Percentiles rank a stretch among this genome's conserved stretches.
Evolutionary conservation across 2,113 vertebrate species (phyloP).

Genomic region (Trochalopteron elliotii): DNA sequence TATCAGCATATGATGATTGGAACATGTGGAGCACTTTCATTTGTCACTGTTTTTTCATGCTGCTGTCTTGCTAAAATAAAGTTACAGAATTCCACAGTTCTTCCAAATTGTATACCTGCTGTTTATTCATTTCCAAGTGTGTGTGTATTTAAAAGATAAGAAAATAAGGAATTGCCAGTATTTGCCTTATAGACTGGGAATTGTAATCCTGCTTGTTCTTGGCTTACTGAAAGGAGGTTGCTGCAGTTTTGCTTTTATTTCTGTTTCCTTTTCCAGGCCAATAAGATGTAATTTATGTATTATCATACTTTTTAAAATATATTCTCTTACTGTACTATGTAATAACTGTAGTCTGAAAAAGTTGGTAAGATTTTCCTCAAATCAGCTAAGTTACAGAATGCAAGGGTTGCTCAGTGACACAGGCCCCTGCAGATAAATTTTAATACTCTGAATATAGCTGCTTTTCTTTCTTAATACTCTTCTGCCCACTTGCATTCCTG

Average conservation of each 20-base stretch:
- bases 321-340: neutral
- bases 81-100: neutral
- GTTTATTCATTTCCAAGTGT: neutral
- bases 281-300: neutral
- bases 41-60: neutral
- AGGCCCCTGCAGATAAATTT: neutral
- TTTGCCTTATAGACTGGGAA: neutral
- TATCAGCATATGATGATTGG: neutral
- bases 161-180: neutral
- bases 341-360: neutral
- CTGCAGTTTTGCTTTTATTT: neutral
- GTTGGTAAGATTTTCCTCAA: neutral
- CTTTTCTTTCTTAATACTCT: neutral
- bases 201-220: neutral
- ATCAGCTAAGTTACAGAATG: neutral
- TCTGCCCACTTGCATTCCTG: neutral
- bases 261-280: neutral
- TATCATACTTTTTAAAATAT: neutral
- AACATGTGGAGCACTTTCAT: neutral
- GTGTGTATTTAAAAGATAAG: neutral
- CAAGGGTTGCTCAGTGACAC: neutral
- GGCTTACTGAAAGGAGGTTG: neutral
- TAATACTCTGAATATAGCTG: neutral
- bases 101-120: neutral
- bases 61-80: neutral